Conservation (phyloP, 2,888 invertebrate genomes). For the Cryptosula pallasiana region DNA sequence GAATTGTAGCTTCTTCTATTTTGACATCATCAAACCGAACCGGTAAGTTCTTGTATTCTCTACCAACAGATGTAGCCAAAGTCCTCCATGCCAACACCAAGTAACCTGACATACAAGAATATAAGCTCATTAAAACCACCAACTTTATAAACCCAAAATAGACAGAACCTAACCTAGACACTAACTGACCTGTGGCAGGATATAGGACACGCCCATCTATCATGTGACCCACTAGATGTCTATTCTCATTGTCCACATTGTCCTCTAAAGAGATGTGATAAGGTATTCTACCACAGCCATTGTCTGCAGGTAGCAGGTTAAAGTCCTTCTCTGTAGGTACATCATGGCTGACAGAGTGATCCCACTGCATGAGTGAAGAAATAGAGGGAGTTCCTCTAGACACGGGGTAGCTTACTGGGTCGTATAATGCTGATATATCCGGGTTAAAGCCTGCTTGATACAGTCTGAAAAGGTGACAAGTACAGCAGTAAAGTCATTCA, state of each 20-base stretch:
- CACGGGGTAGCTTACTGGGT: slow-evolving; percentile 68
- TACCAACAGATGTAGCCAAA: slow-evolving; percentile 49
- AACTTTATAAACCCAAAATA: too few relatives aligned
- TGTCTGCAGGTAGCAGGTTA: slow-evolving; percentile 25
- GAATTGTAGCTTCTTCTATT: slow-evolving; percentile 86
- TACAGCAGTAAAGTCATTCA: too few relatives aligned
- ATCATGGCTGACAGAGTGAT: slow-evolving; percentile 79
- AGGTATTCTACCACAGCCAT: slow-evolving; percentile 30
- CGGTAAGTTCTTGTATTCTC: slow-evolving; percentile 65
- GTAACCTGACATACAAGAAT: slow-evolving; percentile 35
- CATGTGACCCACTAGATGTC: slow-evolving; percentile 71
- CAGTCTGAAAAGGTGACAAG: slow-evolving; percentile 7
- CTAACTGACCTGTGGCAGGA: slow-evolving; percentile 73
- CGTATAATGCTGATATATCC: slow-evolving; percentile 67
- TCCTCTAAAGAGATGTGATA: slow-evolving; percentile 32
- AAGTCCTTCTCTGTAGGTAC: slow-evolving; percentile 33
- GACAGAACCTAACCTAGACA: too few relatives aligned
- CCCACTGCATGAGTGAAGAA: slow-evolving; percentile 78
- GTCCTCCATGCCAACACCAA: slow-evolving; percentile 61
- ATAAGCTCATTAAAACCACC: too few relatives aligned
- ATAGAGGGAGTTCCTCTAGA: slow-evolving; percentile 80
- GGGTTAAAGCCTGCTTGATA: slow-evolving; percentile 77
- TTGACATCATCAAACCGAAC: slow-evolving; percentile 83
- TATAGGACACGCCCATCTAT: slow-evolving; percentile 85
- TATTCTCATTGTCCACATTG: slow-evolving; percentile 51